Evolutionary conservation across 2,888 invertebrate species (phyloP), one percentile per base, ranked within the genome.

Genomic region (Mamestra brassicae): DNA sequence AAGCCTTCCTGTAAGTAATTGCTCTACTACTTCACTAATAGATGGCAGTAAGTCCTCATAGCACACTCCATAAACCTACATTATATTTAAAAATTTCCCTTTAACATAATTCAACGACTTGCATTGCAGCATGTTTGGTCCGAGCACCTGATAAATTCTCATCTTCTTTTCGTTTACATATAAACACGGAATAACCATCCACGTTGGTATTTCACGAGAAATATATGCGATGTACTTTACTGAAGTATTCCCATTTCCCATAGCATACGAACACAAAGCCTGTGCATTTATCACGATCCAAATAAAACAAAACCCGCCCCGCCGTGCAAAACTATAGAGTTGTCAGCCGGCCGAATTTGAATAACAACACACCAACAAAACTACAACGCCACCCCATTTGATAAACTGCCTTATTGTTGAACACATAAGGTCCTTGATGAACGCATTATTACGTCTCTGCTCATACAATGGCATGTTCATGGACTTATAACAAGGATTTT

Each of bases 311-410:
- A 81, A 80, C 78, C 10, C 7, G 26, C 15, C 10, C 50, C 74
- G 74, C 65, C 65, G 64, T 70, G 63, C 71, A 62, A 76, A 83
- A 68, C 86, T 87, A 86, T 86, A 82, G 86, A 86, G 86, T 82
- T 86, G 86, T 86, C 85, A 86, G 84, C 71, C 62, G 60, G 71
- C 86, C 75, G 85, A 84, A 86, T 86, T 87, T 86, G 82, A 86
- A 86, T 86, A 85, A 80, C 68, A 70, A 55, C 71, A 69, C 57
- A 72, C 71, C 71, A 84, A 72, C 52, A 54, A 72, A 76, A 34
- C 58, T 64, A 17, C n/a, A 38, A 34, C 63, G 58, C 38, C 6
- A 11, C 15, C 1, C 55, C 26, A 34, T 34, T 72, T 78, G 66
- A 86, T 78, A 78, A 64, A 77, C 64, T 68, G 54, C 85, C 68